Evolutionary conservation across 1,140 invertebrate species (phyloP), one percentile per base, ranked within the genome.

Genomic region (Sesamia nonagrioides): DNA sequence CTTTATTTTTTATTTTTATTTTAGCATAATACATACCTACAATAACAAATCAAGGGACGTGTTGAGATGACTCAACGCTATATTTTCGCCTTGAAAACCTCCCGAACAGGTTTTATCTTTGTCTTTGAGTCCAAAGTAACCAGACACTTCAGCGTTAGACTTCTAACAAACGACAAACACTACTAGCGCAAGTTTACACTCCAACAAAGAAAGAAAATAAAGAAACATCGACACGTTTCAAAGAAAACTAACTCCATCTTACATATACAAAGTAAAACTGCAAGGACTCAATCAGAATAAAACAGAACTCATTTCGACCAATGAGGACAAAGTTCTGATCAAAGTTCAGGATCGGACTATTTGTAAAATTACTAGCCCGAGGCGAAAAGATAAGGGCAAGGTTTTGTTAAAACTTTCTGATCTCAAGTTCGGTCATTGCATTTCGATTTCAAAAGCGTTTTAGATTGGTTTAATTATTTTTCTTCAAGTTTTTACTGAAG

Each of bases 301-400:
- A 54, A 37, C 63, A 42, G 58, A 61, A 68, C 63, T 45, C 40
- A 37, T 54, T 45, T n/a, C 68, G 21, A 52, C 33, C 68, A 54
- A 72, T 72, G 50, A 56, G 15, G 50, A 37, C 27, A 35, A 52
- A 54, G 68, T 54, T 72, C 18, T 37, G 50, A 54, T 54, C 15
- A 33, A 72, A 72, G 15, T 72, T 72, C 11, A 33, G 54, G 54
- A 72, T 72, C 68, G 33, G 68, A 52, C 68, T 52, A 72, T 72
- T 72, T 72, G 68, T 72, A 37, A 72, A 72, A 72, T 56, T 35
- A 56, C 68, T 56, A 8, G 48, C 68, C 68, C 68, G 33, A 52
- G n/a, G 50, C 68, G n/a, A 18, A 17, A 2, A 54, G 68, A 72
- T 72, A 72, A 72, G 48, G 42, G 21, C 4, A 6, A 11, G 18